phyloP scores from a whole-genome alignment of 2,113 vertebrate genomes.

The Gymnarchus niloticus region DNA sequence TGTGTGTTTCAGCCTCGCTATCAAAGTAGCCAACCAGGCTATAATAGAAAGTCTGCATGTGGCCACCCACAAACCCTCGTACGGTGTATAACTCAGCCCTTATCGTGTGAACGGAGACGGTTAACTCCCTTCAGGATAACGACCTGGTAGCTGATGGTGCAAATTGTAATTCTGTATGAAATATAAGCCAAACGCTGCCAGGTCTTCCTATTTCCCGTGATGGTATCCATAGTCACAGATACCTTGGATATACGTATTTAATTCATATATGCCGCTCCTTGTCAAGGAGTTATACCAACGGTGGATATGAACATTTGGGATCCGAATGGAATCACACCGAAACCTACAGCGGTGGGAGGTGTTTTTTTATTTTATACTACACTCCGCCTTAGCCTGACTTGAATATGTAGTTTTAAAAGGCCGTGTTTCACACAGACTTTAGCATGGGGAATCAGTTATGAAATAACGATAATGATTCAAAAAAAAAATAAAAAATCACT shows the following conservation, averaged over 20 bases:
- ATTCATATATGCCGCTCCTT: background rate
- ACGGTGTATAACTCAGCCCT: too few species aligned
- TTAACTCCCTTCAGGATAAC: background rate
- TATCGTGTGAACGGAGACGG: background rate
- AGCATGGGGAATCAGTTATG: background rate
- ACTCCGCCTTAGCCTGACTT: background rate
- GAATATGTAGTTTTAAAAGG: conserved; percentile 2
- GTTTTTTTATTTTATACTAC: background rate
- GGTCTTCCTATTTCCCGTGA: background rate
- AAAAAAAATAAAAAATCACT: too few species aligned
- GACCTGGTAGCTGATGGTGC: background rate
- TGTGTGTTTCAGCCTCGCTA: background rate
- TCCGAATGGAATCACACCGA: background rate
- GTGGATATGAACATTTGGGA: background rate
- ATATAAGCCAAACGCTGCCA: background rate
- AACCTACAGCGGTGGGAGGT: background rate
- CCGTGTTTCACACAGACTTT: background rate
- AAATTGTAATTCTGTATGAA: background rate
- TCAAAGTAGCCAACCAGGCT: background rate
- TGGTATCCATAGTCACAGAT: background rate
- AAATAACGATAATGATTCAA: background rate
- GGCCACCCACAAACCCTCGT: too few species aligned
- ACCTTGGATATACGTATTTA: conserved; percentile 11
- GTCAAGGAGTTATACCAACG: background rate
- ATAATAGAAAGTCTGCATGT: too few species aligned